Percentiles rank a stretch among this genome's conserved stretches.
These are phyloP conservation scores for Diarsia mendica DNA, from an alignment of 2,888 invertebrate genomes.

Conservation along the genomic window DNA sequence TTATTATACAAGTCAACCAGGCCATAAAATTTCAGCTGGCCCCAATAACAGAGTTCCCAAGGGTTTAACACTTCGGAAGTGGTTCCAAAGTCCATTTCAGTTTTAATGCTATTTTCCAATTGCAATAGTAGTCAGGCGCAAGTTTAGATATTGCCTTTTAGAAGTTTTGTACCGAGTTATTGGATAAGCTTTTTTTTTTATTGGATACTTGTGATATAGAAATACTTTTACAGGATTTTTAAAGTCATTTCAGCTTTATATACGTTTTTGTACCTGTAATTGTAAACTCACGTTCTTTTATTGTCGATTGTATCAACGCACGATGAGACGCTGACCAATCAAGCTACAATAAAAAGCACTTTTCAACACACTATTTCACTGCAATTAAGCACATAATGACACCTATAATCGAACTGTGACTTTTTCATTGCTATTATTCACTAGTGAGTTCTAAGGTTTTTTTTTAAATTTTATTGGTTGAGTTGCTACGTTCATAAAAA, in stretches of 20 bases:
- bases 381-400: too few species aligned
- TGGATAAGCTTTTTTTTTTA: not conserved
- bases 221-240: not conserved
- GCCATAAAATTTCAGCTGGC: constrained; percentile 40
- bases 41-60: constrained; percentile 57
- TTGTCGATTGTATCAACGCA: too few species aligned
- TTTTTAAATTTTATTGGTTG: too few species aligned
- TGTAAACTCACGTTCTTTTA: too few species aligned
- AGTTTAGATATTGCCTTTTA: constrained; percentile 70
- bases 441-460: too few species aligned
- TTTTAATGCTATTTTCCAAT: constrained; percentile 81
- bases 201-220: not conserved
- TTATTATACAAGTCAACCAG: constrained; percentile 24
- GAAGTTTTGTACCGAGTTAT: constrained; percentile 55
- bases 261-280: too few species aligned
- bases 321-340: too few species aligned
- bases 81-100: constrained; percentile 76
- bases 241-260: not conserved
- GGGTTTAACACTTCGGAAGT: constrained; percentile 62
- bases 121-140: constrained; percentile 65
- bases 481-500: too few species aligned
- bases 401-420: too few species aligned
- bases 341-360: too few species aligned
- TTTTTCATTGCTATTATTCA: too few species aligned
- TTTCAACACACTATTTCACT: too few species aligned